Conservation (phyloP, 2,113 vertebrate genomes). For the Motacilla alba region DNA sequence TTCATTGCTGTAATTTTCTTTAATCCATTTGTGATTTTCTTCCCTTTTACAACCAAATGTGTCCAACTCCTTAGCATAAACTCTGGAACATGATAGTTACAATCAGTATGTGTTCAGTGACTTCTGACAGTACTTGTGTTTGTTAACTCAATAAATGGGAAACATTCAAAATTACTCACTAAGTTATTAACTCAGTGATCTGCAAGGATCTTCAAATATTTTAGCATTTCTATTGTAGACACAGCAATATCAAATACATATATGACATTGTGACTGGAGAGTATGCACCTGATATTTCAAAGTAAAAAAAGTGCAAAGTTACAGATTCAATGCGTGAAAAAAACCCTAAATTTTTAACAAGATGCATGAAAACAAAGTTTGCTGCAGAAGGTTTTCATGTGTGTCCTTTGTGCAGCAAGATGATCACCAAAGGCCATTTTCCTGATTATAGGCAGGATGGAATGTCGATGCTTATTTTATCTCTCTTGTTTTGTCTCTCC, state of each 20-base stretch:
- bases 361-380: not conserved
- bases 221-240: not conserved
- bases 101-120: not conserved
- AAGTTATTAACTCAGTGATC: not conserved
- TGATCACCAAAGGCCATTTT: not conserved
- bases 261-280: not conserved
- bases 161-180: not conserved
- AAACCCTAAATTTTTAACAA: not conserved
- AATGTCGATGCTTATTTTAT: not conserved
- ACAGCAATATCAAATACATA: not conserved
- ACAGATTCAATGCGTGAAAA: fast-evolving
- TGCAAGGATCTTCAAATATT: not conserved
- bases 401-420: not conserved
- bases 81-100: not conserved
- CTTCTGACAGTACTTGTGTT: not conserved
- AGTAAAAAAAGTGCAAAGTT: not conserved
- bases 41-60: not conserved
- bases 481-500: not conserved
- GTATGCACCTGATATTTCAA: not conserved
- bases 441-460: not conserved
- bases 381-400: not conserved
- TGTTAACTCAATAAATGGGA: not conserved
- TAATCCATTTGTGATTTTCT: not conserved
- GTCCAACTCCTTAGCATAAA: not conserved
- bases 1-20: not conserved